Evolutionary conservation across 2,797 vertebrate genomes (phyloP), one percentile per base, ranked within the genome.

Genomic region (Poeciliopsis turneri): DNA sequence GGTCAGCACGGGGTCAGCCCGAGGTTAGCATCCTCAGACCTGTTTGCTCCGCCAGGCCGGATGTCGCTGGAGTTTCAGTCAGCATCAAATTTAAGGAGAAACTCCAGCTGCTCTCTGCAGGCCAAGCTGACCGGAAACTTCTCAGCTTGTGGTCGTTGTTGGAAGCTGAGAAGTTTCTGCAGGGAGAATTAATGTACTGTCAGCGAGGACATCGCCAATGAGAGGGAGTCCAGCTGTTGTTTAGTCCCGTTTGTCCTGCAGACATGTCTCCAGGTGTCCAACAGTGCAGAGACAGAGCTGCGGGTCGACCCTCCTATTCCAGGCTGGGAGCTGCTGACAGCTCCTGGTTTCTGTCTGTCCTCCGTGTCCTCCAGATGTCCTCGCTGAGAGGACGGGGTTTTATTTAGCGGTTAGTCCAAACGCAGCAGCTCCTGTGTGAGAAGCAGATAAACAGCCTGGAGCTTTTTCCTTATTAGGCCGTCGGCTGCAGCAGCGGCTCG

Each of bases 391-490:
- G 69, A 11, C 45, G 13, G 66, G 10, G 25, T 39, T 70, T 77
- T 36, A 73, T 8, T 20, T 47, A 68, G 30, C 61, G 18, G 33
- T 15, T 30, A 20, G 28, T 66, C 74, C 74, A 61, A 75, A 75
- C 55, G 9, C 36, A 41, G 64, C 64, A 4, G 47, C 36, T 75
- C 71, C 78, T 41, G 61, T 5, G 70, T 13, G 68, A 76, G 0
- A 23, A n/a, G 12, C 82, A 59, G 85, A 90, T 89, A 91, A 91
- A 91, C 91, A 90, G 45, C 80, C 66, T 4, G 28, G 74, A 0
- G 73, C 82, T 77, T 77, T 78, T 80, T 90, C 91, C 91, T 84
- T 92, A 87, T 92, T 84, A 82, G 91, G 90, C 33, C 75, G 71
- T 76, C 68, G 0, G 66, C n/a, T 33, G 55, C 25, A 20, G 47